Evolutionary conservation across 2,113 vertebrate genomes (phyloP).

Genomic region (Glaucidium brasilianum): DNA sequence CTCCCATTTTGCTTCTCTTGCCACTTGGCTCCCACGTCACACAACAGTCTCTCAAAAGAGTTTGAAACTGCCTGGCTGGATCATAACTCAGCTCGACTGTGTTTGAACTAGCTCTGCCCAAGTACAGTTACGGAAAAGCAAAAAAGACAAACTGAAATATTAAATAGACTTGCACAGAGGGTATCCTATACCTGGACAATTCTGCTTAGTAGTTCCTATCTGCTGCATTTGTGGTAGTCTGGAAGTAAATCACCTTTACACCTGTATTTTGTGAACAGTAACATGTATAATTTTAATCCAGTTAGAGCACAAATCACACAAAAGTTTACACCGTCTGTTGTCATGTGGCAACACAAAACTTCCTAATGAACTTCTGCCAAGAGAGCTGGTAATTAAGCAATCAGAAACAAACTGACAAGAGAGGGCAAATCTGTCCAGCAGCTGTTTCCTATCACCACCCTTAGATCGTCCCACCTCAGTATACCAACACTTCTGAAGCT

Average conservation of each 20-base stretch:
- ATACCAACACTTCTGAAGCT: not conserved
- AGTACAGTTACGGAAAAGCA: not conserved
- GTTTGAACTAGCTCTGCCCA: not conserved
- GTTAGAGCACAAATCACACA: not conserved
- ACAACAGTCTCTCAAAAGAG: not conserved
- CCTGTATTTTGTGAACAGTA: not conserved
- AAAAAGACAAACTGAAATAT: not conserved
- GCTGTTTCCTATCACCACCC: conserved; percentile 58
- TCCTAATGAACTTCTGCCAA: conserved; percentile 48
- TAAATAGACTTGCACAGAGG: not conserved
- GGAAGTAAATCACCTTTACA: not conserved
- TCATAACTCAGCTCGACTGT: not conserved
- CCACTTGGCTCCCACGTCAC: not conserved
- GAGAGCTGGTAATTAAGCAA: conserved; percentile 56
- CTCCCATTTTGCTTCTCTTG: not conserved
- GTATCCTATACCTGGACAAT: not conserved
- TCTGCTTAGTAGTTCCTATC: not conserved
- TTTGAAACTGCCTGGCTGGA: not conserved
- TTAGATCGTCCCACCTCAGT: not conserved
- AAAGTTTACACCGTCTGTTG: conserved; percentile 24
- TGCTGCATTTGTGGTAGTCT: not conserved
- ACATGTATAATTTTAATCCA: not conserved
- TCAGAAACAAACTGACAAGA: conserved; percentile 63
- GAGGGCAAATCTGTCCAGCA: conserved; percentile 43
- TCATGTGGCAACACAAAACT: conserved; percentile 22